Evolutionary conservation across 2,888 invertebrate genomes (phyloP).

Genomic region (Aromia moschata): DNA sequence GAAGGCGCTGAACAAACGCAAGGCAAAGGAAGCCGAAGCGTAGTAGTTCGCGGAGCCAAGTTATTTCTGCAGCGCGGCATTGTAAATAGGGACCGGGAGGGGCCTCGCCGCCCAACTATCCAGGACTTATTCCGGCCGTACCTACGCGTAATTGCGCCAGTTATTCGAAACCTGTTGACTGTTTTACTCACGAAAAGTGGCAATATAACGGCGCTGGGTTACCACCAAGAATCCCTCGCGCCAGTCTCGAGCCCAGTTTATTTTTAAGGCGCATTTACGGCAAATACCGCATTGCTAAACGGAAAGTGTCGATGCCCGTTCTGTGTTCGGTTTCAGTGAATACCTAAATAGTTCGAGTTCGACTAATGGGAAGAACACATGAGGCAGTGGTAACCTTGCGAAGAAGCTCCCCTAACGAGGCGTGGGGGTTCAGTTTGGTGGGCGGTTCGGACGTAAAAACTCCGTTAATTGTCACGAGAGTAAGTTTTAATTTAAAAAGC

Average conservation of each 20-base stretch:
- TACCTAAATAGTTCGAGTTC: conserved; percentile 31
- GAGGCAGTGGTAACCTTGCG: conserved; percentile 79
- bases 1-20: conserved; percentile 23
- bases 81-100: conserved; percentile 41
- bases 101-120: conserved; percentile 42
- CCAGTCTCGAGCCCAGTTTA: conserved; percentile 39
- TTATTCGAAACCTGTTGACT: conserved; percentile 54
- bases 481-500: too few species aligned
- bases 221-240: conserved; percentile 25
- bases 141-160: conserved; percentile 44
- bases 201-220: conserved; percentile 14
- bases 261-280: conserved; percentile 45
- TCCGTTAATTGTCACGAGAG: conserved; percentile 89
- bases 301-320: conserved; percentile 22
- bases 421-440: conserved; percentile 88
- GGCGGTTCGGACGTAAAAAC: conserved; percentile 88
- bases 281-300: conserved; percentile 40
- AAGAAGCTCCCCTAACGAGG: conserved; percentile 75
- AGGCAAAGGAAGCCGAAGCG: conserved; percentile 37
- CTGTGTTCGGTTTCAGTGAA: conserved; percentile 39
- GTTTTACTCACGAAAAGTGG: conserved; percentile 17
- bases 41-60: conserved; percentile 39
- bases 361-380: conserved; percentile 72
- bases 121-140: conserved; percentile 43
- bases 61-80: conserved; percentile 46